A percentile compares a stretch with the other conserved stretches of the same genome.
Conservation (phyloP, 2,888 invertebrate species). For the Tenthredo mesomela region DNA sequence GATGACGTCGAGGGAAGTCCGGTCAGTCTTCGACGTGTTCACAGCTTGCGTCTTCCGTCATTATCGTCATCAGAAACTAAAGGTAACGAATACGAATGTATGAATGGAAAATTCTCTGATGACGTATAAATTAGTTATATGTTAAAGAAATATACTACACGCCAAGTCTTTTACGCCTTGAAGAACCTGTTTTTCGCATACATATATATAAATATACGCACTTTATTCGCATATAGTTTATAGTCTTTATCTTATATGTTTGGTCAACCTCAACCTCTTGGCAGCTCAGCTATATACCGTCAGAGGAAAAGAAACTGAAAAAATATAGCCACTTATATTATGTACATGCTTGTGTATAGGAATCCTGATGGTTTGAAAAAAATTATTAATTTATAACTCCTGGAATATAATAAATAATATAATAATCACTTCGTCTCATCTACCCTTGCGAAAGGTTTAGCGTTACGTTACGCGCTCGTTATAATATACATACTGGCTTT, state of each 20-base stretch:
- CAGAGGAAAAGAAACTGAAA: neutral
- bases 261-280: constrained; percentile 14
- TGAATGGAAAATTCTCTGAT: neutral
- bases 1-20: constrained; percentile 38
- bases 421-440: neutral
- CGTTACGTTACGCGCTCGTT: neutral
- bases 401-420: no score
- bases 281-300: neutral
- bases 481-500: neutral
- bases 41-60: constrained; percentile 60
- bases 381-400: neutral
- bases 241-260: neutral
- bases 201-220: neutral
- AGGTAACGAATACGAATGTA: constrained; percentile 29
- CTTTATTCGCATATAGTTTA: neutral
- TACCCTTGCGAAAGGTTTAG: neutral
- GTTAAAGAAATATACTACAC: neutral
- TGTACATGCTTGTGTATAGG: neutral
- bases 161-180: neutral
- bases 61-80: constrained; percentile 45
- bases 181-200: neutral
- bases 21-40: constrained; percentile 58
- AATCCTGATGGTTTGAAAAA: neutral
- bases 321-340: neutral
- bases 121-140: neutral